Percentiles rank a stretch among this genome's conserved stretches.
phyloP scores from a whole-genome alignment of 2,113 vertebrate genomes.

The Telmatochromis sp. region DNA sequence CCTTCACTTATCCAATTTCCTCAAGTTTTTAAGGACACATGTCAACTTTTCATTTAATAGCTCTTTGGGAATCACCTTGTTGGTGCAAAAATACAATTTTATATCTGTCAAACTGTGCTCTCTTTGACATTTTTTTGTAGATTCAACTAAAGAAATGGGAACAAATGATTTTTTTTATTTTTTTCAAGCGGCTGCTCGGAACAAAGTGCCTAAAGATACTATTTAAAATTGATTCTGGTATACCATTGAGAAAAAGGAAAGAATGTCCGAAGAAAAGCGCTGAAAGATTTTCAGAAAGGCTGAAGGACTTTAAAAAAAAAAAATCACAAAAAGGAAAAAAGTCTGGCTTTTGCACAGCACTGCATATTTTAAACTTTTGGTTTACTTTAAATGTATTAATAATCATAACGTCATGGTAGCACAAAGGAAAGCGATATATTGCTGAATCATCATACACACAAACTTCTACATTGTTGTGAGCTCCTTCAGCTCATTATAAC shows the following conservation, averaged over 20 bases:
- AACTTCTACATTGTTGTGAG: not conserved
- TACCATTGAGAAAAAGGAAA: not conserved
- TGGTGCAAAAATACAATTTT: not conserved
- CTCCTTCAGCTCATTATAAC: not conserved
- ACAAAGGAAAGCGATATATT: not conserved
- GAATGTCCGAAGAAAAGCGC: not conserved
- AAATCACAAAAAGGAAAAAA: not conserved
- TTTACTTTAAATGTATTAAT: not conserved
- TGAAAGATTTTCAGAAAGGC: not conserved
- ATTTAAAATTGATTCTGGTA: not conserved
- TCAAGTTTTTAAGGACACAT: not conserved
- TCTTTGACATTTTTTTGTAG: not conserved
- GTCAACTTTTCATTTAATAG: not conserved
- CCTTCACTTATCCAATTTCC: not conserved
- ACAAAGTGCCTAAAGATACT: not conserved
- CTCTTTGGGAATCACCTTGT: not conserved
- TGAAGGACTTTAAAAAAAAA: not conserved
- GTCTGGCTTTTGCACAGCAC: not conserved
- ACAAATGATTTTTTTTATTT: not conserved
- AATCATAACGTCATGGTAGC: not conserved
- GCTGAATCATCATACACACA: not conserved
- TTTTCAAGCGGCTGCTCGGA: rapidly evolving
- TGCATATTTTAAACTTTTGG: not conserved
- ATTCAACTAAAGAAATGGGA: not conserved
- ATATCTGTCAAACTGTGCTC: not conserved